These are phyloP conservation scores for Caradrina clavipalpis DNA, from an alignment of 2,888 invertebrate species.

Conservation along the genomic window DNA sequence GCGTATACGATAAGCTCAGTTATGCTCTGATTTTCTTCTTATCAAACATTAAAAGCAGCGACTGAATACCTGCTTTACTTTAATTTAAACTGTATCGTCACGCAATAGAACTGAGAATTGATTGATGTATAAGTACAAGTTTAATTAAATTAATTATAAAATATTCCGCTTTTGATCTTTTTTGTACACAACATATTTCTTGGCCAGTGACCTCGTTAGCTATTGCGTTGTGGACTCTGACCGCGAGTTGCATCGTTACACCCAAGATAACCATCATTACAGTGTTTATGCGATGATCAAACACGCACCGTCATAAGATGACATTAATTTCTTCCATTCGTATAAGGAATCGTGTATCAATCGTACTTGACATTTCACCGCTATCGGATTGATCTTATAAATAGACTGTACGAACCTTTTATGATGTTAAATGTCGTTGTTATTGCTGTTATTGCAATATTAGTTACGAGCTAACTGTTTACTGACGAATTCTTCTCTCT, in stretches of 20 bases:
- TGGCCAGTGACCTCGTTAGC: conserved; percentile 67
- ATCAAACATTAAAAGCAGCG: conserved; percentile 34
- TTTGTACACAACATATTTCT: conserved; percentile 57
- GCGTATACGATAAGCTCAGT: conserved; percentile 49
- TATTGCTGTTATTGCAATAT: conserved; percentile 54
- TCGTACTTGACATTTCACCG: conserved; percentile 81
- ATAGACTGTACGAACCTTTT: conserved; percentile 57
- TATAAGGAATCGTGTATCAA: conserved; percentile 71
- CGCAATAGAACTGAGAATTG: conserved; percentile 26
- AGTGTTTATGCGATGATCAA: conserved; percentile 65
- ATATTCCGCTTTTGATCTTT: conserved; percentile 58
- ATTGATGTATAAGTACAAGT: background rate
- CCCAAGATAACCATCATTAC: conserved; percentile 65
- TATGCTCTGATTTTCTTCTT: conserved; percentile 59
- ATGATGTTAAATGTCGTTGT: conserved; percentile 59
- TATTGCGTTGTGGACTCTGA: conserved; percentile 68
- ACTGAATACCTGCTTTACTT: conserved; percentile 9
- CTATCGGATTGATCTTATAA: conserved; percentile 67
- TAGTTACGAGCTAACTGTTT: conserved; percentile 32
- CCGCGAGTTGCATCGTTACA: conserved; percentile 56
- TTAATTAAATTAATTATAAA: conserved; percentile 53
- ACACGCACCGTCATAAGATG: conserved; percentile 67
- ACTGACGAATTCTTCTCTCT: conserved; percentile 67
- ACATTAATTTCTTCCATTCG: conserved; percentile 66
- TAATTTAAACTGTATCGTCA: conserved; percentile 38